phyloP scores from a whole-genome alignment of 2,797 vertebrate genomes.

The Lemur catta region DNA sequence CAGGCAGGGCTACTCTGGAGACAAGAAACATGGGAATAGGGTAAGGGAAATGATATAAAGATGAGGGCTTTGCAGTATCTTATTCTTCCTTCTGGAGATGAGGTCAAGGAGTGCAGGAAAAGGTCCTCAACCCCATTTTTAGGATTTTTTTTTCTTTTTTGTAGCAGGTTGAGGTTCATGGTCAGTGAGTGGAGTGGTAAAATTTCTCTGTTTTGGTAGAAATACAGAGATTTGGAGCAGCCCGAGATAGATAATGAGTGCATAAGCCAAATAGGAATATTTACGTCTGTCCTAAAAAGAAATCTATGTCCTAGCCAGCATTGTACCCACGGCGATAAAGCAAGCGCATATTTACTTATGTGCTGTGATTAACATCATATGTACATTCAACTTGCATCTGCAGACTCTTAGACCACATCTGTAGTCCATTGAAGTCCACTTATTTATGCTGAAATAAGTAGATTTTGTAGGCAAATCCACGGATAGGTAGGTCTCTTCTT shows the following conservation, averaged over 20 bases:
- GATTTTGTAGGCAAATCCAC: slow-evolving; percentile 48
- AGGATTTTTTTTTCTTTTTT: background rate
- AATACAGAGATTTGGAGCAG: background rate
- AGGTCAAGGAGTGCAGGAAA: background rate
- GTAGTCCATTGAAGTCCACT: background rate
- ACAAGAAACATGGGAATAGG: background rate
- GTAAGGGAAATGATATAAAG: background rate
- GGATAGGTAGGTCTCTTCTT: slow-evolving; percentile 11
- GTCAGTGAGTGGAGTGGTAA: background rate
- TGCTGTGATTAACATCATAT: slow-evolving; percentile 20
- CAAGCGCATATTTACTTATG: background rate
- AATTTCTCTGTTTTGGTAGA: background rate
- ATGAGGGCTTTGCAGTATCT: background rate
- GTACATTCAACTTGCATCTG: background rate
- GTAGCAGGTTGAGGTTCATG: background rate
- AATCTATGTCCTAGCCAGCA: background rate
- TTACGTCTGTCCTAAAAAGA: background rate
- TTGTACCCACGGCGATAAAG: background rate
- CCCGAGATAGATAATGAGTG: background rate
- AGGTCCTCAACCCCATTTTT: background rate
- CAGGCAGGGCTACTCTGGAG: background rate
- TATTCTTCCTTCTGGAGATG: slow-evolving; percentile 14
- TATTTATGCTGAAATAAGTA: slow-evolving; percentile 46
- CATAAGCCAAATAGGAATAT: background rate
- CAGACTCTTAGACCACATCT: slow-evolving; percentile 21